Base-by-base conservation (phyloP, 2,888 invertebrate genomes). In the Drosophila incognita region DNA sequence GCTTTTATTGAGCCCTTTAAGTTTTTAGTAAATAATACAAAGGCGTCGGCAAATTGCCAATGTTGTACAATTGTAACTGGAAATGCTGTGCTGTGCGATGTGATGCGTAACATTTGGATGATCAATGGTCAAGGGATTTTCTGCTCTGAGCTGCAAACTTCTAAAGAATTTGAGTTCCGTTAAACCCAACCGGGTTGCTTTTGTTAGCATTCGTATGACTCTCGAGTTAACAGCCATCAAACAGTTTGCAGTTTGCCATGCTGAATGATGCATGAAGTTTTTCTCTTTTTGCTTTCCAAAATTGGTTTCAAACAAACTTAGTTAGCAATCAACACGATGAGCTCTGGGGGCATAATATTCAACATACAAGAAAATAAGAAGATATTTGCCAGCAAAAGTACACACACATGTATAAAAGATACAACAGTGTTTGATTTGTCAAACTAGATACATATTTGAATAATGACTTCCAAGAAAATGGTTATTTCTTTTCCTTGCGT, bases 1-100 rank as follows among this genome's bases (percentile, higher is more conserved):
- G 56, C 69, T 85, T 88, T 86, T 83, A 83, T 88, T 82, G 88
- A 84, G 84, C 73, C 82, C 88, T 87, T 87, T 87, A 87, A 86
- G 87, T 84, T 87, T 84, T 86, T 80, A 78, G 86, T 86, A 87
- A 87, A 87, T 87, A 87, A 85, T 84, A 87, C 74, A 83, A 80
- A 46, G 52, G 36, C 76, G 73, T 57, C 70, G 66, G 52, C 78
- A 85, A 86, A 84, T 84, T 86, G 87, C 77, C 87, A 87, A 85
- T 73, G 73, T 66, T 73, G 73, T 72, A 68, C 64, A 56, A 79
- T 76, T 82, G 80, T 59, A 69, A 29, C 68, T 52, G 71, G 74
- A 71, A 84, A 81, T 82, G 83, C 60, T 46, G 21, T 15, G 21
- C 53, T 74, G 76, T 38, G 57, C 57, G 52, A 29, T 42, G 42